Base-by-base conservation (phyloP, 1,140 invertebrate species). In the Cydia amplana region DNA sequence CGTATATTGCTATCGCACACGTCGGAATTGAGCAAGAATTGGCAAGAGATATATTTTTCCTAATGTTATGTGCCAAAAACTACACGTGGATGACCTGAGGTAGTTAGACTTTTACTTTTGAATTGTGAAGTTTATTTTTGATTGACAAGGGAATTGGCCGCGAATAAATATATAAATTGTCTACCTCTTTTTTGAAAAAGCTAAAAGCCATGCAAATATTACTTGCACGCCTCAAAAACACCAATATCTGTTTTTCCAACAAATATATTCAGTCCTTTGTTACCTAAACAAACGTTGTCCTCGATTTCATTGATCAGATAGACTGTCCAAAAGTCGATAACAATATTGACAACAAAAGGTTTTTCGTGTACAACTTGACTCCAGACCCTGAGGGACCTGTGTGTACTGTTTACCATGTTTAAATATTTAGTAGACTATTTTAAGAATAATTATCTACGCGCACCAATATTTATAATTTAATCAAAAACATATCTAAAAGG, bases 1-100 rank as follows among this genome's bases (percentile, higher is more conserved):
- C 18, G 46, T 78, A 76, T 85, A 75, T 63, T 55, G 74, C 60
- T 78, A 43, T 88, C 83, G 77, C 79, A 64, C 20, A 78, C 79
- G 51, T 40, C 72, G 63, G 40, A 78, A 83, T 92, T 92, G 87
- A 88, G 90, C 82, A 92, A 92, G 80, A 83, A 90, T 91, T 91
- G 90, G 89, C 90, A 88, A 85, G 78, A 75, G 74, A 77, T 82
- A 78, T 83, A 78, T 85, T 83, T 86, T 83, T 77, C 74, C 78
- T 46, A 72, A 63, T 49, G 32, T 60, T 78, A 77, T 85, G 82
- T 86, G 79, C 89, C 89, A 90, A 87, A 87, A 87, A 79, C 82
- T 55, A 86, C 87, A 90, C 88, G 88, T 91, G 89, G 79, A 82
- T 81, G 80, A 82, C 82, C 80, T 74, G 82, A 78, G 43, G 25